These are phyloP conservation scores for Nothoprocta pentlandii DNA, from an alignment of 2,113 vertebrate genomes.

Conservation along the genomic window DNA sequence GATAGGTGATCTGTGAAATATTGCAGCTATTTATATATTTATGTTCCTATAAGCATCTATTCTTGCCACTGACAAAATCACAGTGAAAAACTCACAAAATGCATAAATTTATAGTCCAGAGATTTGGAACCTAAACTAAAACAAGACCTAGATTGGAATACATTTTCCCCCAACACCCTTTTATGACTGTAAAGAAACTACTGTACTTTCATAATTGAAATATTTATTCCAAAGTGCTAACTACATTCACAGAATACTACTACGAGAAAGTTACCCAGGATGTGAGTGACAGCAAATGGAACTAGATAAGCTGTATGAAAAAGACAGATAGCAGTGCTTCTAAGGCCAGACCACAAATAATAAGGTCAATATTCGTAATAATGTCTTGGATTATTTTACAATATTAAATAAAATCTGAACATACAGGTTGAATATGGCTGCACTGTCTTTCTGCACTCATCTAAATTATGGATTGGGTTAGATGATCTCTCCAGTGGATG, in stretches of 20 bases:
- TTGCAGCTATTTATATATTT: background rate
- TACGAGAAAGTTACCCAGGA: background rate
- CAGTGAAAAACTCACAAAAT: background rate
- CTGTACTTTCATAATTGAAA: background rate
- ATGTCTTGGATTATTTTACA: background rate
- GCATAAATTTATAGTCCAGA: background rate
- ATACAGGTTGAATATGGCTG: background rate
- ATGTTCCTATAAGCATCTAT: background rate
- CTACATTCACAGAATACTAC: background rate
- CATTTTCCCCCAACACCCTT: background rate
- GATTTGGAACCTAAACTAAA: background rate
- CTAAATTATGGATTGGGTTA: background rate
- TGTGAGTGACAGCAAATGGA: background rate
- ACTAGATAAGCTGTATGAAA: background rate
- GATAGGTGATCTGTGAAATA: background rate
- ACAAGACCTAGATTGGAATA: background rate
- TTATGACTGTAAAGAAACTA: background rate
- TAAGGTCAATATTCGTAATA: background rate
- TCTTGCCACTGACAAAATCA: background rate
- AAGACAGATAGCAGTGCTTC: background rate
- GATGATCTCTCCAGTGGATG: constrained; percentile 1
- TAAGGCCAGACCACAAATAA: background rate
- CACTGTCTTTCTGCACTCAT: background rate
- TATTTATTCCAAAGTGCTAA: background rate
- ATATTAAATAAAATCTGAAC: background rate